phyloP scores from a whole-genome alignment of 1,140 invertebrate genomes.

The Phymorhynchus buccinoides region DNA sequence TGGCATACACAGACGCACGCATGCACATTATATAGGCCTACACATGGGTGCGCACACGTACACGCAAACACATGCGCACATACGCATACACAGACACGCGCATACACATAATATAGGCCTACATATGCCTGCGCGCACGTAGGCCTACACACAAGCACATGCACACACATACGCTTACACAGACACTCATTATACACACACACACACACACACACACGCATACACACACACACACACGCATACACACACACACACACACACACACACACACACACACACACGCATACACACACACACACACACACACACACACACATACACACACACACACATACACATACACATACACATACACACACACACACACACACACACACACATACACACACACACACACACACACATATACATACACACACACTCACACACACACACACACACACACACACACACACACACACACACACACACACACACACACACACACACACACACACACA shows the following conservation, averaged over 20 bases:
- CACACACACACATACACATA: constrained; percentile 26
- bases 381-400: background rate
- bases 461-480: too few relatives aligned
- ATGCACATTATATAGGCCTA: too few relatives aligned
- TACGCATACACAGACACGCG: background rate
- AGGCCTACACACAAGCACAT: background rate
- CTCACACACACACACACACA: background rate
- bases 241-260: background rate
- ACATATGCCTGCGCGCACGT: background rate
- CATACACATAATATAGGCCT: background rate
- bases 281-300: constrained; percentile 3
- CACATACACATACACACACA: constrained; percentile 22
- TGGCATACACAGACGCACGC: too few relatives aligned
- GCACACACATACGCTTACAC: background rate
- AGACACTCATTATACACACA: background rate
- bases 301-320: constrained; percentile 2
- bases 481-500: too few relatives aligned
- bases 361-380: background rate
- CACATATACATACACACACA: background rate
- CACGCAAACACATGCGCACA: background rate
- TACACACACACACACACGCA: background rate
- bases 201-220: background rate
- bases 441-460: background rate
- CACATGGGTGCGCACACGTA: background rate
- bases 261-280: constrained; percentile 31